Conservation (phyloP, 2,888 invertebrate species). For the Hanleya hanleyi region DNA sequence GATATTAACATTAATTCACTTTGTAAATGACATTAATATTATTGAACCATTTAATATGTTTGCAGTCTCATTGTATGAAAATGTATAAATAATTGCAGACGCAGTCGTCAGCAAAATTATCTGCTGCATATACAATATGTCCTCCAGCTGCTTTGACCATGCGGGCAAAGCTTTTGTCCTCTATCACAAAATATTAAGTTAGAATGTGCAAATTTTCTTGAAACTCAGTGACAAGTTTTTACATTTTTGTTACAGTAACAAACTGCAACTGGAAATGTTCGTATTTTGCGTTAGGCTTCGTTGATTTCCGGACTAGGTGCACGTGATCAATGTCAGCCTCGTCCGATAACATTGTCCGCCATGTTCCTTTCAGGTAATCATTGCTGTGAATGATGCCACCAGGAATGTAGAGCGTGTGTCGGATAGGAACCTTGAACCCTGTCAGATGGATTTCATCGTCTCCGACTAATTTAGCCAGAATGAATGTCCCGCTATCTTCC, state of each 20-base stretch:
- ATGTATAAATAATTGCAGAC: too few species aligned
- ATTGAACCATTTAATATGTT: too few species aligned
- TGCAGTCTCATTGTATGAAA: too few species aligned
- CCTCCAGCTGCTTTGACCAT: too few species aligned
- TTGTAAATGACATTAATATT: too few species aligned
- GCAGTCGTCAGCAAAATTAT: too few species aligned
- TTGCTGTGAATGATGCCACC: constrained; percentile 36
- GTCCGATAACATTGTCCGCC: constrained; percentile 47
- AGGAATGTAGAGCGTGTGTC: constrained; percentile 38
- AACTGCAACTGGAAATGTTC: neutral
- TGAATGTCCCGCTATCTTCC: constrained; percentile 36
- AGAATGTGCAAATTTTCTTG: too few species aligned
- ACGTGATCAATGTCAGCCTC: constrained; percentile 46
- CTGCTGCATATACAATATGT: too few species aligned
- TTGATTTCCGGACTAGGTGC: constrained; percentile 12
- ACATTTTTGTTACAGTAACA: constrained; percentile 32
- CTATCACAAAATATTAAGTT: too few species aligned
- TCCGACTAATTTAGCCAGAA: constrained; percentile 33
- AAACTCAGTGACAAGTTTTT: constrained; percentile 54
- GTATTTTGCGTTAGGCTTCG: neutral
- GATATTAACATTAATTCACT: too few species aligned
- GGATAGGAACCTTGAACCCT: constrained; percentile 17
- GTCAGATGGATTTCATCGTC: constrained; percentile 35
- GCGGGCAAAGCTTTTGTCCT: too few species aligned
- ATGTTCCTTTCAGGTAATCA: constrained; percentile 43